Evolutionary conservation across 2,113 vertebrate genomes (phyloP).

Genomic region (Indicator indicator): DNA sequence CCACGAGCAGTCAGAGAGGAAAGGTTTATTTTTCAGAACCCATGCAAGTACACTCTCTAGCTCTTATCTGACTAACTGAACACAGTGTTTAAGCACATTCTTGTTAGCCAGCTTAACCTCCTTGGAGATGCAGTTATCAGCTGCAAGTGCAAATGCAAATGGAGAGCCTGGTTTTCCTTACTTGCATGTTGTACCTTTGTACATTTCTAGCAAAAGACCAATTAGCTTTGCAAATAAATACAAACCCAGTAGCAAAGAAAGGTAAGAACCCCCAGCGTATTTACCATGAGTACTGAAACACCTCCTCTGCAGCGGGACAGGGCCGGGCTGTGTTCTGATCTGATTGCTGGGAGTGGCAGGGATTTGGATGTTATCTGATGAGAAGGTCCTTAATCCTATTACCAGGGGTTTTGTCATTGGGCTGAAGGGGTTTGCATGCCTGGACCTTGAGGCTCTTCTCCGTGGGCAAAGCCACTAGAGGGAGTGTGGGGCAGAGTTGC

Average conservation of each 20-base stretch:
- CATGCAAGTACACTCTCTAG: background rate
- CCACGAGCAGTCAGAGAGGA: background rate
- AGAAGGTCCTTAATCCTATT: constrained; percentile 82
- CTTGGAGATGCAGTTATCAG: background rate
- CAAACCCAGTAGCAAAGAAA: background rate
- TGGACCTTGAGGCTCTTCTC: background rate
- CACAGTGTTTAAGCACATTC: background rate
- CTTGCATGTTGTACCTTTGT: background rate
- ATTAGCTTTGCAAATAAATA: background rate
- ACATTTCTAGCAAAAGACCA: background rate
- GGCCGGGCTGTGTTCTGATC: constrained; percentile 58
- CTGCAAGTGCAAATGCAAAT: background rate
- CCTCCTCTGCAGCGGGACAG: constrained; percentile 47
- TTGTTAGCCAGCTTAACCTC: background rate
- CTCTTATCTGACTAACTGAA: background rate
- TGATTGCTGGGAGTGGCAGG: constrained; percentile 57
- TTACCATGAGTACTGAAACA: constrained; percentile 70
- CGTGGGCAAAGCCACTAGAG: constrained; percentile 68
- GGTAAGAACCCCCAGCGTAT: background rate
- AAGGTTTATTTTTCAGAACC: constrained; percentile 7
- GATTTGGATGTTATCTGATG: constrained; percentile 78
- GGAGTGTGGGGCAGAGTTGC: constrained; percentile 46
- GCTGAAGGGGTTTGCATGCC: background rate
- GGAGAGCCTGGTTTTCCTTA: background rate
- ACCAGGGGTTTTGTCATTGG: constrained; percentile 64